Conservation (phyloP, 2,797 vertebrate genomes). For the Danio aesculapii region DNA sequence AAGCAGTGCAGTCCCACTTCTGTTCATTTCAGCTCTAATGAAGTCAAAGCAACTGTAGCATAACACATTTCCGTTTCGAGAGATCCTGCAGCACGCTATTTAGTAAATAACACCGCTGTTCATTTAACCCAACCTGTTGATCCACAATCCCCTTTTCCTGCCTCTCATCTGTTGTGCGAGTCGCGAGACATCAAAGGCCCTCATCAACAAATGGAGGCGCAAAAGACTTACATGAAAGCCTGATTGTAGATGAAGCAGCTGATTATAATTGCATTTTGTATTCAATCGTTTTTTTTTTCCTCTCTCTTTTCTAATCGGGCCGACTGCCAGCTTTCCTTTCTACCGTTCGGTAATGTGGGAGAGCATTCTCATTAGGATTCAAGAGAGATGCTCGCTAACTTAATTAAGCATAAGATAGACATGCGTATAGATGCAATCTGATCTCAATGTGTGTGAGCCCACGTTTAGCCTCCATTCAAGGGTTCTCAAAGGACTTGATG, state of each 20-base stretch:
- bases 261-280: slow-evolving; percentile 69
- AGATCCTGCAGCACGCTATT: slow-evolving; percentile 19
- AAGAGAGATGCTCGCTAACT: slow-evolving; percentile 52
- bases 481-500: slow-evolving; percentile 39
- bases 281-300: slow-evolving; percentile 62
- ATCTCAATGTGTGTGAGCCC: slow-evolving; percentile 49
- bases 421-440: slow-evolving; percentile 47
- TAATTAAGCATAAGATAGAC: slow-evolving; percentile 64
- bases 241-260: slow-evolving; percentile 58
- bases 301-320: slow-evolving; percentile 62
- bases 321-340: slow-evolving; percentile 58
- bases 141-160: slow-evolving; percentile 37
- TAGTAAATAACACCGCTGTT: slow-evolving; percentile 32
- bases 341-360: slow-evolving; percentile 21
- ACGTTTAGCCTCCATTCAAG: slow-evolving; percentile 36
- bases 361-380: slow-evolving; percentile 53
- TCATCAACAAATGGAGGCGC: slow-evolving; percentile 58
- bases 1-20: background rate
- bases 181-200: slow-evolving; percentile 61
- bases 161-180: slow-evolving; percentile 53
- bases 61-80: slow-evolving; percentile 8
- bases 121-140: slow-evolving; percentile 40
- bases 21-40: slow-evolving; percentile 13
- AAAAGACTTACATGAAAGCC: slow-evolving; percentile 60
- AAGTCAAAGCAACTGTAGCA: slow-evolving; percentile 10